These are phyloP conservation scores for Muntiacus reevesi DNA, from an alignment of 2,113 vertebrate genomes.

Conservation along the genomic window DNA sequence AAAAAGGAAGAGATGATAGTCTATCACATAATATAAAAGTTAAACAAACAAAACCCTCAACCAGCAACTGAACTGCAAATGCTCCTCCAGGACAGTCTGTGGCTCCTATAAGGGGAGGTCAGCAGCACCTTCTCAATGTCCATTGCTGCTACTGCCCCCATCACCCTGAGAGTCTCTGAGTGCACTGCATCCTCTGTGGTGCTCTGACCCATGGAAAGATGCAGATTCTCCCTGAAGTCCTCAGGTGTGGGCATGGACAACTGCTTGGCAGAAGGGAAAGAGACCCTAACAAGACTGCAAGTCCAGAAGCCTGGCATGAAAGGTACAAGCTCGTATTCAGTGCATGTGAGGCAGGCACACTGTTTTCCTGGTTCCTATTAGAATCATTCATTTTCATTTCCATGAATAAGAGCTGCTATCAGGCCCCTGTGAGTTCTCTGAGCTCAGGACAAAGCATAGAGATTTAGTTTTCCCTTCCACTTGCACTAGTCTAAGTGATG, in stretches of 20 bases:
- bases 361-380: neutral
- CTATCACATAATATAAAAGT: neutral
- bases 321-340: neutral
- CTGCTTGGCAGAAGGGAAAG: neutral
- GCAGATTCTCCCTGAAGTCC: neutral
- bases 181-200: neutral
- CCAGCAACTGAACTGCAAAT: neutral
- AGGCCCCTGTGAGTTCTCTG: neutral
- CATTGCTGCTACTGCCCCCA: neutral
- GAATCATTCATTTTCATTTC: neutral
- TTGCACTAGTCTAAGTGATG: neutral
- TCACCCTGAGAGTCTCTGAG: neutral
- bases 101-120: neutral
- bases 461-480: neutral
- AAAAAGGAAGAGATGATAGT: neutral
- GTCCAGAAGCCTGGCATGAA: neutral
- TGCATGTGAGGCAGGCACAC: rapidly evolving
- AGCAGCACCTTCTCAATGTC: neutral
- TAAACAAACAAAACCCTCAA: neutral
- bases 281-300: neutral
- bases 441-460: neutral
- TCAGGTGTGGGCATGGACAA: neutral
- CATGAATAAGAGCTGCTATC: neutral
- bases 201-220: neutral
- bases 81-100: neutral